Conservation (phyloP, 1,140 invertebrate genomes). For the Drosophila sturtevanti region DNA sequence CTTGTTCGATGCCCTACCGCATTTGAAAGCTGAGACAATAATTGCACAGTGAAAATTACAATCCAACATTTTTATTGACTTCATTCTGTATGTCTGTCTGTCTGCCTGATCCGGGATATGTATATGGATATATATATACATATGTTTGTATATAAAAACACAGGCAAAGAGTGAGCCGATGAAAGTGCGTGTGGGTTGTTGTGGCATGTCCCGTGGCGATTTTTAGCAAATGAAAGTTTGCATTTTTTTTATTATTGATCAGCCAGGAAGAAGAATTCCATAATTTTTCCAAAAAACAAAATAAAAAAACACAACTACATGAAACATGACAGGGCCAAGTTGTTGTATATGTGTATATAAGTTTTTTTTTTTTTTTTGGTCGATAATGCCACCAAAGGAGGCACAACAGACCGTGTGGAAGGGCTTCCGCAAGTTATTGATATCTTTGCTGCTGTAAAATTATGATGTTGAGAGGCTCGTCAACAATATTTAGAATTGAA, state of each 20-base stretch:
- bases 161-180: constrained; percentile 33
- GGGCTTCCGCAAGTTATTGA: neutral
- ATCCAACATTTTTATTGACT: constrained; percentile 75
- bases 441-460: constrained; percentile 1
- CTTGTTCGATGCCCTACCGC: constrained; percentile 68
- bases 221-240: constrained; percentile 59
- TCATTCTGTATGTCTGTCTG: constrained; percentile 8
- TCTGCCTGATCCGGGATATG: constrained; percentile 43
- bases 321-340: constrained; percentile 30
- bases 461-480: constrained; percentile 4
- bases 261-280: constrained; percentile 27
- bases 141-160: neutral
- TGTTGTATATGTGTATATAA: constrained; percentile 56
- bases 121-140: neutral
- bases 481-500: constrained; percentile 1
- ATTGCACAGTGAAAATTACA: constrained; percentile 76
- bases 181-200: constrained; percentile 74
- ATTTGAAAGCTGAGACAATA: constrained; percentile 78
- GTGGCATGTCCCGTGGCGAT: constrained; percentile 55
- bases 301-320: constrained; percentile 1
- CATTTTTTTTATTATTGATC: constrained; percentile 53
- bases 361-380: constrained; percentile 13
- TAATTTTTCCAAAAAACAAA: constrained; percentile 16
- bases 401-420: neutral
- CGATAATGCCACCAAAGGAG: constrained; percentile 3